Evolutionary conservation across 2,888 invertebrate species (phyloP).

Genomic region (Fragum whitleyi): DNA sequence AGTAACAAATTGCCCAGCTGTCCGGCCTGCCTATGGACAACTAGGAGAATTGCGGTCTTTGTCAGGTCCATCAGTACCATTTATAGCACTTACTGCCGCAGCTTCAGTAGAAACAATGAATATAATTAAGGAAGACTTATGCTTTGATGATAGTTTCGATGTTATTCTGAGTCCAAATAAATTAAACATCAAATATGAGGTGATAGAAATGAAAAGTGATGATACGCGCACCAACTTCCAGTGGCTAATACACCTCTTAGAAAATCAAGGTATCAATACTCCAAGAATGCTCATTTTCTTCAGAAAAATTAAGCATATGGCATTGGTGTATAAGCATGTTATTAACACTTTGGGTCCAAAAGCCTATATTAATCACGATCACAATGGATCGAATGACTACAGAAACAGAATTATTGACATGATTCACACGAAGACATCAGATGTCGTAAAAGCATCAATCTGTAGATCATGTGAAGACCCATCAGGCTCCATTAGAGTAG

Average conservation of each 20-base stretch:
- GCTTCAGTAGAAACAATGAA: constrained; percentile 34
- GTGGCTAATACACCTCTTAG: constrained; percentile 32
- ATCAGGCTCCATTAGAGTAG: constrained; percentile 18
- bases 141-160: constrained; percentile 23
- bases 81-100: constrained; percentile 52
- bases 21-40: constrained; percentile 42
- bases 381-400: constrained; percentile 29
- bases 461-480: constrained; percentile 12
- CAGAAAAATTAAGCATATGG: constrained; percentile 19
- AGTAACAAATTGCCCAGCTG: constrained; percentile 28
- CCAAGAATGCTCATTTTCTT: constrained; percentile 31
- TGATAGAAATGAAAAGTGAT: constrained; percentile 9
- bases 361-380: constrained; percentile 18
- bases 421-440: constrained; percentile 29
- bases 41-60: constrained; percentile 45
- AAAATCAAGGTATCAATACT: constrained; percentile 17
- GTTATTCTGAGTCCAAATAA: constrained; percentile 29
- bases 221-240: constrained; percentile 29
- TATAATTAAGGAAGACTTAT: constrained; percentile 24
- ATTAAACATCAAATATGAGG: constrained; percentile 4
- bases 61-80: constrained; percentile 32
- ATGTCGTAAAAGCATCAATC: constrained; percentile 10
- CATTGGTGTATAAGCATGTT: constrained; percentile 18
- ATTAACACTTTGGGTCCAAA: constrained; percentile 2
- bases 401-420: constrained; percentile 34